phyloP scores from a whole-genome alignment of 2,113 vertebrate species.

The Larimichthys crocea region DNA sequence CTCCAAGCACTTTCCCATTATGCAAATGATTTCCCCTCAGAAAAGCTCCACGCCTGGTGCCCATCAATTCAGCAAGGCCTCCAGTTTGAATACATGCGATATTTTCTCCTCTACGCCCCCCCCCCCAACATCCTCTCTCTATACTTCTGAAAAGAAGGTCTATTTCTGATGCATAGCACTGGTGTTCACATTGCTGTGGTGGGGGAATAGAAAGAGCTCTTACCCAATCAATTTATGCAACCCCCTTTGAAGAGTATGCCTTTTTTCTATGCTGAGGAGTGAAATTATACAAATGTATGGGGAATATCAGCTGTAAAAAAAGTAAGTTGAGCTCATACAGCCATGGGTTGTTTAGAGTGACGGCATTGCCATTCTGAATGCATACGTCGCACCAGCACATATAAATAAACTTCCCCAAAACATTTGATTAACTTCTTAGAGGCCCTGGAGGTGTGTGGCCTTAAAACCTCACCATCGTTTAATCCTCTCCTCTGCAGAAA shows the following conservation, averaged over 20 bases:
- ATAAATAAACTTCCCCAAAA: conserved; percentile 71
- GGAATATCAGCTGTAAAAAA: conserved; percentile 65
- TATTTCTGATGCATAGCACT: conserved; percentile 76
- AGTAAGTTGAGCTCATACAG: conserved; percentile 54
- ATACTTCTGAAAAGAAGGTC: conserved; percentile 74
- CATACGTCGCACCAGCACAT: conserved; percentile 60
- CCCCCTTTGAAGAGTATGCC: conserved; percentile 72
- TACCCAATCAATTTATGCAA: conserved; percentile 79
- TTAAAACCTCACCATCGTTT: conserved; percentile 69
- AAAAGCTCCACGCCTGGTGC: conserved; percentile 76
- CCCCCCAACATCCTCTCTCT: conserved; percentile 36
- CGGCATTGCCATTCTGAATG: conserved; percentile 68
- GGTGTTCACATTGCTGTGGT: conserved; percentile 68
- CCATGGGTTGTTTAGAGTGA: conserved; percentile 73
- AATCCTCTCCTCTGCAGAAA: conserved; percentile 70
- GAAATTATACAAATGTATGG: conserved; percentile 78
- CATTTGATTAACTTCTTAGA: conserved; percentile 75
- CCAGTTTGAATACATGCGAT: conserved; percentile 71
- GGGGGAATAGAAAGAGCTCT: conserved; percentile 72
- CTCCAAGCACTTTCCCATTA: conserved; percentile 81
- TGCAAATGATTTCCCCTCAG: conserved; percentile 81
- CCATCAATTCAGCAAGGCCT: conserved; percentile 79
- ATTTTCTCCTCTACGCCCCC: not conserved
- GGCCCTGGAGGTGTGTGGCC: conserved; percentile 68
- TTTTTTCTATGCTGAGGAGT: conserved; percentile 66